A percentile compares a stretch with the other conserved stretches of the same genome.
Evolutionary conservation across 2,797 vertebrate genomes (phyloP).

Genomic region (Chelon labrosus): DNA sequence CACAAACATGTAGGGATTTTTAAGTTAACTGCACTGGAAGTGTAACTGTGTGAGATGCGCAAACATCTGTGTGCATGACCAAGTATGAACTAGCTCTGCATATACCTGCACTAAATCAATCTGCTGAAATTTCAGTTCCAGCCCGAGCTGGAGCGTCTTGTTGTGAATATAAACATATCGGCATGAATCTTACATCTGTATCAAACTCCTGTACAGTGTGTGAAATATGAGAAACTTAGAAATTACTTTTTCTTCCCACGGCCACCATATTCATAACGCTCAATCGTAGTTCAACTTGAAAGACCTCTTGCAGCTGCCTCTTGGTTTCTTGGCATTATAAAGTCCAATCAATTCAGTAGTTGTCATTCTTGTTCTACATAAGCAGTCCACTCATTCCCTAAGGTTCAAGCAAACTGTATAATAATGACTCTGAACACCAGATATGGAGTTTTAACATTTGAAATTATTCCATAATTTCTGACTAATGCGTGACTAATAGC

Average conservation of each 20-base stretch:
- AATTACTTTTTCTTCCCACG: conserved; percentile 16
- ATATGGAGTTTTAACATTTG: conserved; percentile 82
- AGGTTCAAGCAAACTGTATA: conserved; percentile 74
- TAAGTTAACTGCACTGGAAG: conserved; percentile 50
- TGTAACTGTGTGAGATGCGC: conserved; percentile 26
- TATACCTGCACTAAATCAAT: conserved; percentile 37
- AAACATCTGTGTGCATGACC: conserved; percentile 14
- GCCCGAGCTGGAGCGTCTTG: conserved; percentile 4
- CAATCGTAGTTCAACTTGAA: conserved; percentile 10
- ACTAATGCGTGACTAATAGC: conserved; percentile 85
- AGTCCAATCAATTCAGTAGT: conserved; percentile 37
- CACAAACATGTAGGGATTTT: conserved; percentile 41
- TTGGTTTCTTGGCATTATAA: conserved; percentile 37
- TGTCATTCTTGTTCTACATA: conserved; percentile 46
- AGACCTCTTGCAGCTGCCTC: conserved; percentile 20
- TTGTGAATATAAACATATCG: conserved; percentile 46
- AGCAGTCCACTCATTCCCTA: conserved; percentile 59
- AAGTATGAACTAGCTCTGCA: conserved; percentile 20
- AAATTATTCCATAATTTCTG: conserved; percentile 83
- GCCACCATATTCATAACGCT: background rate
- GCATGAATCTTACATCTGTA: conserved; percentile 25
- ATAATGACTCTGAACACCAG: conserved; percentile 73
- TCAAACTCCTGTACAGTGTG: conserved; percentile 34
- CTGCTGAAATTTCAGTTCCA: conserved; percentile 19
- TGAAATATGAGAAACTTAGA: conserved; percentile 28